Conservation (phyloP, 2,113 vertebrate species). For the Chaetodon auriga region DNA sequence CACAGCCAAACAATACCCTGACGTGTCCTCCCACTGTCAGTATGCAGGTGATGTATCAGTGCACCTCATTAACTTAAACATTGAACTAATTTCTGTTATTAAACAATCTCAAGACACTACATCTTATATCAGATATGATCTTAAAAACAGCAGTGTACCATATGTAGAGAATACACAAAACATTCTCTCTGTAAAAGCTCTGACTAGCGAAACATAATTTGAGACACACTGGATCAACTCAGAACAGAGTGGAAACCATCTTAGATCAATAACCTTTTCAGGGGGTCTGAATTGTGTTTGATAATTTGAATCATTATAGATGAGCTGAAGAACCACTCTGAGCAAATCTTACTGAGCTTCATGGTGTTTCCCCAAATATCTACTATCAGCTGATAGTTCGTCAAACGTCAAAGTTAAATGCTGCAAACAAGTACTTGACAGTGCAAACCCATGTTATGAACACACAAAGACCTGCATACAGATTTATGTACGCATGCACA, state of each 20-base stretch:
- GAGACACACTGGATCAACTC: neutral
- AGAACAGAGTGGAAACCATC: neutral
- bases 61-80: neutral
- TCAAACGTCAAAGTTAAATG: conserved; percentile 17
- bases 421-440: conserved; percentile 15
- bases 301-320: neutral
- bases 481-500: neutral
- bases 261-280: conserved; percentile 3
- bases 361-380: neutral
- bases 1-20: neutral
- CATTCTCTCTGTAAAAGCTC: neutral
- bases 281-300: neutral
- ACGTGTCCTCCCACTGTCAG: neutral
- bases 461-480: conserved; percentile 45
- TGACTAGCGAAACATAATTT: conserved; percentile 17
- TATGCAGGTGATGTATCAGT: conserved; percentile 19
- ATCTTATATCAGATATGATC: conserved; percentile 3
- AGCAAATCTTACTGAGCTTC: neutral
- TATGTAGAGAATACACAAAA: neutral
- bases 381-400: conserved; percentile 15
- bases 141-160: neutral
- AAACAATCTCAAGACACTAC: neutral
- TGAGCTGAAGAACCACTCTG: neutral
- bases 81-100: neutral
- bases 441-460: neutral